Conservation (phyloP, 1,140 invertebrate species). For the Triops longicaudatus region DNA sequence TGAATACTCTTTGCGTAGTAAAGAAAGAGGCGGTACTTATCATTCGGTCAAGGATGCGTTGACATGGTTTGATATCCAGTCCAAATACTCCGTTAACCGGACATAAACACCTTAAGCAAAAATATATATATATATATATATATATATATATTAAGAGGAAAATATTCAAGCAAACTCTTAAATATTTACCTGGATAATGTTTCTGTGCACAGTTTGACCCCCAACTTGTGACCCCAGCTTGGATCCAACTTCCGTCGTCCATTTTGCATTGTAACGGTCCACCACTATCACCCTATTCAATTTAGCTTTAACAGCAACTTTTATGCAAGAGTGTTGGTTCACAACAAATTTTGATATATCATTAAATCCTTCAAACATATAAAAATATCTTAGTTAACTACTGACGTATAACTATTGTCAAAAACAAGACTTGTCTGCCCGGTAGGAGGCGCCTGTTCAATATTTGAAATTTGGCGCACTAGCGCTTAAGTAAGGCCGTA, state of each 20-base stretch:
- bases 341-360: no score
- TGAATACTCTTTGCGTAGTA: no score
- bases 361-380: no score
- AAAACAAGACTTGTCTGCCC: no score
- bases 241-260: constrained; percentile 29
- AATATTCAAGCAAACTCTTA: no score
- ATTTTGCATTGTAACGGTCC: constrained; percentile 30
- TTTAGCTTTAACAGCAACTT: neutral
- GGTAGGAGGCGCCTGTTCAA: no score
- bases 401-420: no score
- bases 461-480: no score
- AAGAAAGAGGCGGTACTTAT: neutral
- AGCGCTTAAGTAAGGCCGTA: no score
- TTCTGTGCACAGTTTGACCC: constrained; percentile 19
- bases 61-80: neutral
- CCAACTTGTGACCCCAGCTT: constrained; percentile 32
- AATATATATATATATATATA: neutral
- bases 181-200: neutral
- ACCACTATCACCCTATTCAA: constrained; percentile 30
- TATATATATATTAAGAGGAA: no score
- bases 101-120: neutral
- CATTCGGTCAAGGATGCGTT: neutral
- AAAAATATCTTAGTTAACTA: no score
- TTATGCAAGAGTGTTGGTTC: no score
- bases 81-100: neutral